Conservation (phyloP, 2,797 vertebrate species). For the Sebastes itinus region DNA sequence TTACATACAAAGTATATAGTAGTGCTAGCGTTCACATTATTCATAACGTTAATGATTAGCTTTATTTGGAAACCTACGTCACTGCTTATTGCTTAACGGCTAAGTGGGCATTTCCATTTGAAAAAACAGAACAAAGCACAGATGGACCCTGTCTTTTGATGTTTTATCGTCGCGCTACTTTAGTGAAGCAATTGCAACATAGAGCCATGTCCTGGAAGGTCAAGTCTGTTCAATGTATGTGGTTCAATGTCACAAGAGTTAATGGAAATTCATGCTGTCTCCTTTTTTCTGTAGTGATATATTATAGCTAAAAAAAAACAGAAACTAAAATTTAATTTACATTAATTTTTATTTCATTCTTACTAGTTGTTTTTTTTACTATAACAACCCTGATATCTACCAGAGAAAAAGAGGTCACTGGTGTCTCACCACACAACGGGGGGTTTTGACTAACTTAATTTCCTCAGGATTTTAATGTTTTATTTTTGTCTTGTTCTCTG, state of each 20-base stretch:
- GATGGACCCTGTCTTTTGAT: too few relatives aligned
- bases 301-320: background rate
- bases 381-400: background rate
- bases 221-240: background rate
- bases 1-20: too few relatives aligned
- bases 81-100: too few relatives aligned
- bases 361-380: background rate
- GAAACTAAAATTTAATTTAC: background rate
- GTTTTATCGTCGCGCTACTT: background rate
- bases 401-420: background rate
- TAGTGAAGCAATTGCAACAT: accelerated
- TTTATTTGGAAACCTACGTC: too few relatives aligned
- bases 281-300: background rate
- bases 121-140: too few relatives aligned
- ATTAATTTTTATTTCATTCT: too few relatives aligned
- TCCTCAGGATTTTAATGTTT: background rate
- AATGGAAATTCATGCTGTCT: background rate
- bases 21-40: too few relatives aligned
- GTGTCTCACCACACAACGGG: background rate
- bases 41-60: too few relatives aligned
- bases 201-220: too few relatives aligned
- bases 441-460: background rate
- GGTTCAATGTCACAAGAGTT: background rate
- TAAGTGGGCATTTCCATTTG: too few relatives aligned
- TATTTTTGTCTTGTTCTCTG: background rate